Base-by-base conservation (phyloP, 2,888 invertebrate genomes). In the Leptothorax acervorum region DNA sequence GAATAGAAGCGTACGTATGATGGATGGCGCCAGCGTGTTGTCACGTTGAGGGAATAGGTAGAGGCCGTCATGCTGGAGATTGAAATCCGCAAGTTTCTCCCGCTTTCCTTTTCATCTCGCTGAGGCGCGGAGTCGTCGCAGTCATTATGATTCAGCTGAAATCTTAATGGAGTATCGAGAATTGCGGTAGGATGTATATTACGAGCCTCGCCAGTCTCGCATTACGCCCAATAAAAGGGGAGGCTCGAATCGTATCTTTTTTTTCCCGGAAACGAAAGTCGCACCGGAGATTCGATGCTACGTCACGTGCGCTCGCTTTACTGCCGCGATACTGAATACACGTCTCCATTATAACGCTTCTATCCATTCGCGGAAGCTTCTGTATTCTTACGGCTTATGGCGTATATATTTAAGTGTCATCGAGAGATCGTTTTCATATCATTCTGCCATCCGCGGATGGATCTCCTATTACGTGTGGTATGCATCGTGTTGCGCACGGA, bases 61-160 rank as follows among this genome's bases (percentile, higher is more conserved):
- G 55, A 63, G 48, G 60, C 81, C 73, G 85, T 88, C 89, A 82
- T 51, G 85, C 68, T 31, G 31, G 57, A 82, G 88, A 84, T 86
- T 83, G 86, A 87, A 89, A 89, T 84, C 86, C 87, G 79, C 83
- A 71, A 66, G 68, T 53, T 62, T 84, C 63, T 75, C 73, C 71
- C 51, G 70, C 78, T 75, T 73, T 62, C 86, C 35, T 60, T 68
- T 85, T 79, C 76, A 68, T 78, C 65, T 75, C 31, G 55, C 45
- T 6, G 28, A 48, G 62, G 60, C 62, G 62, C 79, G 18, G 66
- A 35, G 71, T 63, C 35, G 76, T 74, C 35, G 70, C 65, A 86
- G 88, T 90, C 91, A 90, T 83, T 89, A 65, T 90, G 91, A 90
- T 90, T 90, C 90, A 88, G 91, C 90, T 87, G 85, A 91, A 90